These are phyloP conservation scores for Seladonia tumulorum DNA, from an alignment of 2,888 invertebrate species.

Conservation along the genomic window DNA sequence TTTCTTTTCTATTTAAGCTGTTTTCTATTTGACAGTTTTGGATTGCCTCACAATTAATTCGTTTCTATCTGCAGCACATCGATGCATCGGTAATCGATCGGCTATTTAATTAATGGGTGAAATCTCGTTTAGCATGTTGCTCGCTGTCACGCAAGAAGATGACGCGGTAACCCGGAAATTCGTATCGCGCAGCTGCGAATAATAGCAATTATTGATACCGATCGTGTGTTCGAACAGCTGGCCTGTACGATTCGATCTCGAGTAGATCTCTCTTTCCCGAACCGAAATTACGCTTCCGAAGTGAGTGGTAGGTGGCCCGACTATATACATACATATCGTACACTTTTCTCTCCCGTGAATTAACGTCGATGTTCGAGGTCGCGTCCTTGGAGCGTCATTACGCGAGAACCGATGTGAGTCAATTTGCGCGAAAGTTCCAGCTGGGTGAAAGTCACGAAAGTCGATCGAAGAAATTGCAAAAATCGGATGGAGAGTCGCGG, in stretches of 20 bases:
- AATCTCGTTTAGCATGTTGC: not conserved
- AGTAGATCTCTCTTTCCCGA: not conserved
- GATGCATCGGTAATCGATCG: not conserved
- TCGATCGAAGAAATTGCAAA: conserved; percentile 53
- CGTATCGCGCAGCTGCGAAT: not conserved
- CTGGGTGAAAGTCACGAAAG: conserved; percentile 55
- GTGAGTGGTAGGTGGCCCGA: not conserved
- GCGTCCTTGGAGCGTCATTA: conserved; percentile 48
- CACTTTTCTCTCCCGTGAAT: conserved; percentile 1
- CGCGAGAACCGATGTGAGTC: conserved; percentile 30
- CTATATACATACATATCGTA: not conserved
- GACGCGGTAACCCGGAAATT: not conserved
- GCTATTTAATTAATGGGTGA: not conserved
- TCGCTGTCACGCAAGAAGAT: not conserved
- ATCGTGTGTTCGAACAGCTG: not conserved
- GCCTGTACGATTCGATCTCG: not conserved
- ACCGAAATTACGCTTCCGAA: not conserved
- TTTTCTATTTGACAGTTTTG: not conserved
- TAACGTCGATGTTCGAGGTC: conserved; percentile 39
- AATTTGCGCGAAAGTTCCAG: conserved; percentile 50
- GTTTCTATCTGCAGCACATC: not conserved
- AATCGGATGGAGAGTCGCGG: conserved; percentile 30
- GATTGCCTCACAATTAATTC: not conserved
- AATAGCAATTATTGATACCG: not conserved
- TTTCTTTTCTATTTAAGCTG: no score